Percentiles rank a stretch among this genome's conserved stretches.
These are phyloP conservation scores for Entomobrya proxima DNA, from an alignment of 2,888 invertebrate species.

Conservation along the genomic window DNA sequence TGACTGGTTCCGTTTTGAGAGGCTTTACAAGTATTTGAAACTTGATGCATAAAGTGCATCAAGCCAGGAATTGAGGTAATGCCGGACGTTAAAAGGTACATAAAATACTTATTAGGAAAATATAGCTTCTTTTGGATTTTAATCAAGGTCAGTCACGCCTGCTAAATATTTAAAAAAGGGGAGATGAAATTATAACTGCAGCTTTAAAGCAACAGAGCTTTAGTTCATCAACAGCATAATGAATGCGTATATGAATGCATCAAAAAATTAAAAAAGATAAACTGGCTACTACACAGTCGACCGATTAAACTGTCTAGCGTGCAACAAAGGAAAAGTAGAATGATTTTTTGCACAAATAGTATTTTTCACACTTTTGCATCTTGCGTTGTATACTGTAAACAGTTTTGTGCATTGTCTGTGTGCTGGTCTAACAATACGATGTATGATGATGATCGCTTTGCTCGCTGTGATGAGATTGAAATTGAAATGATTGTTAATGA, in stretches of 20 bases:
- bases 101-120: constrained; percentile 23
- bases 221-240: not conserved
- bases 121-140: constrained; percentile 50
- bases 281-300: constrained; percentile 43
- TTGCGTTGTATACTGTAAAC: not conserved
- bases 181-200: constrained; percentile 51
- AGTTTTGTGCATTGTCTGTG: constrained; percentile 10
- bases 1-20: constrained; percentile 25
- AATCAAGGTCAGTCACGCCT: constrained; percentile 68
- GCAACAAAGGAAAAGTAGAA: constrained; percentile 52
- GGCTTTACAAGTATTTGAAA: not conserved
- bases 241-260: constrained; percentile 24
- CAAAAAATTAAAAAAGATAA: not conserved
- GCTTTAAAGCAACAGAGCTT: not conserved
- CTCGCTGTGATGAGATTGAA: constrained; percentile 1
- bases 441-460: not conserved
- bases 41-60: not conserved
- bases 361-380: constrained; percentile 49
- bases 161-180: constrained; percentile 34
- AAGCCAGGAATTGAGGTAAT: not conserved
- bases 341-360: constrained; percentile 15
- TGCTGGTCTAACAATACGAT: not conserved
- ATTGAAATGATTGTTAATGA: constrained; percentile 25
- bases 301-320: constrained; percentile 63
- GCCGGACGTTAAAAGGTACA: not conserved